A percentile compares a stretch with the other conserved stretches of the same genome.
phyloP scores from a whole-genome alignment of 1,140 invertebrate species.

The Lethrus apterus region DNA sequence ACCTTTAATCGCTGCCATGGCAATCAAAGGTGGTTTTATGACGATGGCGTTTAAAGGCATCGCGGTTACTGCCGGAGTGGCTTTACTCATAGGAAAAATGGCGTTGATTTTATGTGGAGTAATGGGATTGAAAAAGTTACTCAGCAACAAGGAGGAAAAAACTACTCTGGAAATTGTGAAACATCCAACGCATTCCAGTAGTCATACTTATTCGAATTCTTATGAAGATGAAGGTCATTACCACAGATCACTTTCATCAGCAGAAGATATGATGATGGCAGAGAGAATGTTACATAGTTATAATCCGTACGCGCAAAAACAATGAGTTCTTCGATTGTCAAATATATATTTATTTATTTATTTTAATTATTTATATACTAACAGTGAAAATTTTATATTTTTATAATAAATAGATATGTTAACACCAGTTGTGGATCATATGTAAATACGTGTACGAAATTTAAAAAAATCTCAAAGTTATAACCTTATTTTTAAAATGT shows the following conservation, averaged over 20 bases:
- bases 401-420: too few relatives aligned
- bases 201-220: slow-evolving; percentile 65
- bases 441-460: too few relatives aligned
- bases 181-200: slow-evolving; percentile 69
- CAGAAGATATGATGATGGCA: slow-evolving; percentile 6
- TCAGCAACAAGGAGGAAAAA: slow-evolving; percentile 59
- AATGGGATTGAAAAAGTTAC: slow-evolving; percentile 67
- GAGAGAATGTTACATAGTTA: slow-evolving; percentile 9
- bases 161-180: slow-evolving; percentile 80
- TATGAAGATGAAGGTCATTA: slow-evolving; percentile 62
- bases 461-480: too few relatives aligned
- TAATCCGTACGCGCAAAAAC: slow-evolving; percentile 1
- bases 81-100: slow-evolving; percentile 65
- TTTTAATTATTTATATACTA: too few relatives aligned
- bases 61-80: slow-evolving; percentile 63
- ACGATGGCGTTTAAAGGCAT: slow-evolving; percentile 67
- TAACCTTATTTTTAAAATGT: too few relatives aligned
- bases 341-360: too few relatives aligned
- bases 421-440: too few relatives aligned
- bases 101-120: slow-evolving; percentile 67
- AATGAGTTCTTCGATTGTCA: too few relatives aligned
- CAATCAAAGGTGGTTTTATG: slow-evolving; percentile 61
- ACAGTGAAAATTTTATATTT: too few relatives aligned
- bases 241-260: slow-evolving; percentile 42
- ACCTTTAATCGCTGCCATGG: slow-evolving; percentile 53